Percentiles rank a stretch among this genome's conserved stretches.
These are phyloP conservation scores for Rhinogobio ventralis DNA, from an alignment of 2,797 vertebrate species.

Conservation along the genomic window DNA sequence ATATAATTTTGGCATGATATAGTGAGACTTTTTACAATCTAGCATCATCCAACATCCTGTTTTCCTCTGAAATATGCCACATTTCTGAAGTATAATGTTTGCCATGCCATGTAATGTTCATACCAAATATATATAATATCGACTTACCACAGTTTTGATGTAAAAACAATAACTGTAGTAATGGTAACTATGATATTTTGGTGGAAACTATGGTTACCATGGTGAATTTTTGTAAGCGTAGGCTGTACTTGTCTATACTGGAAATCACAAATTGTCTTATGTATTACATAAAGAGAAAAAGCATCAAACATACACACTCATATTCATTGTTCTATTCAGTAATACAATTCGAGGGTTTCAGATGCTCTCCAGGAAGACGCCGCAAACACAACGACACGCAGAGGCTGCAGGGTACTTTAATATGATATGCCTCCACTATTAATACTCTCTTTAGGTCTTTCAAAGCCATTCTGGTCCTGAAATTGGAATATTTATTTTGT, in stretches of 20 bases:
- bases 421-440: conserved; percentile 65
- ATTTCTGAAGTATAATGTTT: not conserved
- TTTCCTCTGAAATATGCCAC: not conserved
- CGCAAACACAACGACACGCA: conserved; percentile 3
- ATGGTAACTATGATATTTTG: conserved; percentile 7
- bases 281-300: conserved; percentile 18
- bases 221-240: conserved; percentile 3
- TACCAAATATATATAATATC: not conserved
- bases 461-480: conserved; percentile 75
- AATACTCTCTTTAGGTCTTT: conserved; percentile 78
- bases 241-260: conserved; percentile 2
- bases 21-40: not conserved
- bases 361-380: conserved; percentile 25
- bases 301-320: not conserved
- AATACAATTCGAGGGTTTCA: conserved; percentile 1
- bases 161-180: conserved; percentile 4
- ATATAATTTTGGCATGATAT: not conserved
- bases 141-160: not conserved
- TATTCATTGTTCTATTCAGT: not conserved
- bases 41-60: not conserved
- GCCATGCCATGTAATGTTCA: not conserved
- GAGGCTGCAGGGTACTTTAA: conserved; percentile 47
- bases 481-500: conserved; percentile 79
- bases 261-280: not conserved
- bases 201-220: conserved; percentile 23